Evolutionary conservation across 2,888 invertebrate genomes (phyloP).

Genomic region (Protonemura montana): DNA sequence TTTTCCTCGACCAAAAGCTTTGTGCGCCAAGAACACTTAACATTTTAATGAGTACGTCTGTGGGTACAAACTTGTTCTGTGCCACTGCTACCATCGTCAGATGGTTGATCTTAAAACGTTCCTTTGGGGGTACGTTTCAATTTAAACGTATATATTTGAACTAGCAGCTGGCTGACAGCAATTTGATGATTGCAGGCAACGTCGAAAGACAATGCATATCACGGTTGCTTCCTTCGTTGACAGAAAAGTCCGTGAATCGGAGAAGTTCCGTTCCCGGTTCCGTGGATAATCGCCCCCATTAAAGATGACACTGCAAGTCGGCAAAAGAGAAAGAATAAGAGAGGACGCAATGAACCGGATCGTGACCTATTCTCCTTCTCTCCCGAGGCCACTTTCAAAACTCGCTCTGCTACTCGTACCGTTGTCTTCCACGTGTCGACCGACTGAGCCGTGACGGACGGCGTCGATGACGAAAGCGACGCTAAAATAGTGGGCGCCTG

Average conservation of each 20-base stretch:
- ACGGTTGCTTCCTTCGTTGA: background rate
- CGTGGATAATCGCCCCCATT: slow-evolving; percentile 25
- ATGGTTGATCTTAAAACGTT: background rate
- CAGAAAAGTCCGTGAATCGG: background rate
- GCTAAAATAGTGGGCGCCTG: too few species aligned
- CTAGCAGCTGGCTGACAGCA: background rate
- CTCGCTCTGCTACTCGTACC: background rate
- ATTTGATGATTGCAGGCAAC: too few species aligned
- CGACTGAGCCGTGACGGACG: too few species aligned
- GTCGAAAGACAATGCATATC: slow-evolving; percentile 26
- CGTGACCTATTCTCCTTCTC: background rate
- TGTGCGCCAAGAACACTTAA: background rate
- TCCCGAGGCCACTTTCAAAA: background rate
- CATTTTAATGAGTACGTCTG: background rate
- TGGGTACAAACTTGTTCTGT: background rate
- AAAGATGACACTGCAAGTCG: slow-evolving; percentile 26
- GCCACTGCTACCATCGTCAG: background rate
- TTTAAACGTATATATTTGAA: background rate
- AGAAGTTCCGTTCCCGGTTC: background rate
- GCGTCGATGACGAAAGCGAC: too few species aligned
- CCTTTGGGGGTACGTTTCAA: slow-evolving; percentile 15
- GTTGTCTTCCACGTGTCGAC: background rate
- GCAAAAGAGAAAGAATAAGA: background rate
- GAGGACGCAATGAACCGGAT: slow-evolving; percentile 27
- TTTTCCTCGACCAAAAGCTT: background rate